Conservation (phyloP, 2,113 vertebrate genomes). For the Vanacampus margaritifer region DNA sequence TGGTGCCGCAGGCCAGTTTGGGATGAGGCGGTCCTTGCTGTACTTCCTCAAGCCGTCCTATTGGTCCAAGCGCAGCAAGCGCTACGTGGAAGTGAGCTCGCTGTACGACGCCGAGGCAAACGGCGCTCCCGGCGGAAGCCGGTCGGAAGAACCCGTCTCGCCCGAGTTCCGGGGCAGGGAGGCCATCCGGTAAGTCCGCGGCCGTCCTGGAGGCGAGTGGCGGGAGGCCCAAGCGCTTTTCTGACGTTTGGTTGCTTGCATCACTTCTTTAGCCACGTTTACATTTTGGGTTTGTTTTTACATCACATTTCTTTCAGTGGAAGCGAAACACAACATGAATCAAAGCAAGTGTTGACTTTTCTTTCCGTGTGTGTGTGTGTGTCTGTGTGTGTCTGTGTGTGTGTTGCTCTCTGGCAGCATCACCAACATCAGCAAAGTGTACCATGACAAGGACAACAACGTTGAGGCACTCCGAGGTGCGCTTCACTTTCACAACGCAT, state of each 20-base stretch:
- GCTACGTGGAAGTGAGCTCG: slow-evolving; percentile 82
- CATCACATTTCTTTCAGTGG: too few relatives aligned
- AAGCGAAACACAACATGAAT: too few relatives aligned
- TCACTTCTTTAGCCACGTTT: too few relatives aligned
- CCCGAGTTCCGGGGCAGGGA: slow-evolving; percentile 91
- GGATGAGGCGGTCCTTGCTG: slow-evolving; percentile 77
- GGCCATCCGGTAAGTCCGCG: slow-evolving; percentile 84
- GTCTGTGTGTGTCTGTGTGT: neutral
- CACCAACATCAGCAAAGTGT: slow-evolving; percentile 87
- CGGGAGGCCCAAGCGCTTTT: too few relatives aligned
- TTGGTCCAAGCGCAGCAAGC: slow-evolving; percentile 85
- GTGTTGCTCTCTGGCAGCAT: slow-evolving; percentile 76
- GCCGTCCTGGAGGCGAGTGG: too few relatives aligned
- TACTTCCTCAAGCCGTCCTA: slow-evolving; percentile 95
- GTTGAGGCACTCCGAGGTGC: slow-evolving; percentile 90
- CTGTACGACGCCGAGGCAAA: slow-evolving; percentile 79
- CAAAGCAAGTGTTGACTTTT: too few relatives aligned
- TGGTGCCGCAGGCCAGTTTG: slow-evolving; percentile 92
- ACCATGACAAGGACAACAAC: slow-evolving; percentile 82
- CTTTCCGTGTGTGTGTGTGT: neutral
- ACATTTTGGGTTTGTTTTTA: too few relatives aligned
- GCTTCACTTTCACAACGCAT: neutral
- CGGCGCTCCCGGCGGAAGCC: slow-evolving; percentile 69
- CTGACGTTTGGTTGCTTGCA: too few relatives aligned
- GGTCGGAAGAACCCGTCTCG: slow-evolving; percentile 82